phyloP scores from a whole-genome alignment of 2,888 invertebrate genomes.

The Heliconius cydno region DNA sequence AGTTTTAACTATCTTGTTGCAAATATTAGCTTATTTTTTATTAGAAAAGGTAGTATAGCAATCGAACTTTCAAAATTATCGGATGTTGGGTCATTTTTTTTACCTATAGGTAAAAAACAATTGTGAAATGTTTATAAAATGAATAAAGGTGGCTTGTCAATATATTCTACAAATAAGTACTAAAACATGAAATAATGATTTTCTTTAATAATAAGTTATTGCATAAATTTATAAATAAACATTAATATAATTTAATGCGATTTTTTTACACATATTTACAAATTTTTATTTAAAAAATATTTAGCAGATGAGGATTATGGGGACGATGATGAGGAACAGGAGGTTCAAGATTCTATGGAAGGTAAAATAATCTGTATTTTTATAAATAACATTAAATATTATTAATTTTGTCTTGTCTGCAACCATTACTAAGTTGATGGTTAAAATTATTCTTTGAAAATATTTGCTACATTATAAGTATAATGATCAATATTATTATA shows the following conservation, averaged over 20 bases:
- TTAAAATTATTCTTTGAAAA: neutral
- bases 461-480: neutral
- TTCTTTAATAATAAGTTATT: too few species aligned
- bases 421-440: neutral
- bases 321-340: neutral
- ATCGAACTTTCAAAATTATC: too few species aligned
- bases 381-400: too few species aligned
- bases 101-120: too few species aligned
- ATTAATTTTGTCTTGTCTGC: too few species aligned
- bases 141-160: too few species aligned
- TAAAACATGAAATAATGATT: neutral
- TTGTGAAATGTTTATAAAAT: too few species aligned
- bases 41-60: too few species aligned
- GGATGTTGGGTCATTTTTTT: too few species aligned
- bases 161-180: neutral
- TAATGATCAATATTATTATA: neutral
- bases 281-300: neutral
- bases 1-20: neutral
- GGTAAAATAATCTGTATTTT: neutral
- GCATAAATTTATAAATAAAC: neutral
- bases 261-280: neutral
- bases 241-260: neutral
- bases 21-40: neutral
- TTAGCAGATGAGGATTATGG: constrained; percentile 1
- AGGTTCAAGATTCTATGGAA: constrained; percentile 18